Evolutionary conservation across 2,888 invertebrate species (phyloP).

Genomic region (Glaucopsyche alexis): DNA sequence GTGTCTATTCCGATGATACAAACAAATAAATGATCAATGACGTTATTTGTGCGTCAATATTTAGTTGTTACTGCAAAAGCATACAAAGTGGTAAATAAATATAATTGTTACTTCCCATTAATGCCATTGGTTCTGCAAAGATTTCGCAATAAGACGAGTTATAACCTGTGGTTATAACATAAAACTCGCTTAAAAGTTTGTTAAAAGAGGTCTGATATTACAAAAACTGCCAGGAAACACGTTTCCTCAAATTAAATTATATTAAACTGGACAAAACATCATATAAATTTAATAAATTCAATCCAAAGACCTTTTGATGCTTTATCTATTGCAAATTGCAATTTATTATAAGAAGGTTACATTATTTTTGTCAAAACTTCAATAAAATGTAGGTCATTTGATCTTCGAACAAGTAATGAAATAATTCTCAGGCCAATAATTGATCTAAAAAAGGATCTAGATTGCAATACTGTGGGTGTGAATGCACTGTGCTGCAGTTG

Average conservation of each 20-base stretch:
- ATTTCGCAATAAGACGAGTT: not conserved
- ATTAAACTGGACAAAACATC: not conserved
- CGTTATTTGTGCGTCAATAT: not conserved
- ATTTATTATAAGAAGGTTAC: not conserved
- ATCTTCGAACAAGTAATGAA: not conserved
- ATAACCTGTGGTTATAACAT: not conserved
- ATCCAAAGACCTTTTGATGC: not conserved
- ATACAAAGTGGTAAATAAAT: not conserved
- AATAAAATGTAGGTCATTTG: constrained; percentile 7
- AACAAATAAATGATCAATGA: not conserved
- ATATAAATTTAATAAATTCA: not conserved
- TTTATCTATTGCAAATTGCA: not conserved
- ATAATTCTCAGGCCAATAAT: not conserved
- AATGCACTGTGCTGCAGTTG: too few relatives aligned
- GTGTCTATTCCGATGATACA: not conserved
- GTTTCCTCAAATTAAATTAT: constrained; percentile 9
- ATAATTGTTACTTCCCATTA: not conserved
- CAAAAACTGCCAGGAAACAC: constrained; percentile 1
- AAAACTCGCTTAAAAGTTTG: not conserved
- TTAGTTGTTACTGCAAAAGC: not conserved
- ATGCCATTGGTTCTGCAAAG: not conserved
- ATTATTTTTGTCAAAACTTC: not conserved
- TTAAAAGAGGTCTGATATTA: not conserved
- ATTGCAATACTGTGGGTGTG: not conserved
- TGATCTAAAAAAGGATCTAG: not conserved